phyloP scores from a whole-genome alignment of 1,140 invertebrate species.

The Bradysia coprophila region DNA sequence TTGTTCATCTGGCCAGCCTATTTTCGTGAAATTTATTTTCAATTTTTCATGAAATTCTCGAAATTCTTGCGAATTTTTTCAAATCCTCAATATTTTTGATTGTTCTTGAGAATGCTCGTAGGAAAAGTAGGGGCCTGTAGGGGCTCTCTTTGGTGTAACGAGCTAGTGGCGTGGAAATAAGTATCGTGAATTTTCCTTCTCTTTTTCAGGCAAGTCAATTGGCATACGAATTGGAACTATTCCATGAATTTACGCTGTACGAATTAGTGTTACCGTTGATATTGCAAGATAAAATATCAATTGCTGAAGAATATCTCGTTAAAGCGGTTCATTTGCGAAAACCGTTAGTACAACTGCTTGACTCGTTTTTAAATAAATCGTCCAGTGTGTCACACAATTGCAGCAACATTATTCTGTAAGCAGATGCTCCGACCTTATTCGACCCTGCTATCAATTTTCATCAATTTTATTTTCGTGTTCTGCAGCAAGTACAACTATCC shows the following conservation, averaged over 20 bases:
- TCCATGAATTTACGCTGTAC: constrained; percentile 35
- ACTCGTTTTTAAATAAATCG: constrained; percentile 30
- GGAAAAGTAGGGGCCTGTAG: no score
- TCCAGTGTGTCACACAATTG: constrained; percentile 21
- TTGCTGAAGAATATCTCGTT: constrained; percentile 42
- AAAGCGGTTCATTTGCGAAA: constrained; percentile 31
- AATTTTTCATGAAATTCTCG: no score
- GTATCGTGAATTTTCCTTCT: constrained; percentile 1
- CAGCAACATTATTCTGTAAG: constrained; percentile 24
- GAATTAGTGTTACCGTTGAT: constrained; percentile 47
- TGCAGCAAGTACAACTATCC: constrained; percentile 27
- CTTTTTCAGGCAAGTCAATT: constrained; percentile 30
- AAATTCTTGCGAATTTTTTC: no score
- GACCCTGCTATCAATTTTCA: no score
- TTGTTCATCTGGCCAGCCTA: no score
- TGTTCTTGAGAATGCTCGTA: no score
- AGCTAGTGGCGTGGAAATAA: not conserved
- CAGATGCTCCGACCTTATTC: constrained; percentile 5
- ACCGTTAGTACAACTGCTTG: constrained; percentile 37
- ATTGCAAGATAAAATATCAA: constrained; percentile 44
- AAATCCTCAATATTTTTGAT: no score
- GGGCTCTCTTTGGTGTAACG: no score
- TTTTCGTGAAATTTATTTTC: no score
- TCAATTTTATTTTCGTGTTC: no score
- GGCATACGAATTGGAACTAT: constrained; percentile 30